Conservation (phyloP, 2,888 invertebrate species). For the Neoitamus cyanurus region DNA sequence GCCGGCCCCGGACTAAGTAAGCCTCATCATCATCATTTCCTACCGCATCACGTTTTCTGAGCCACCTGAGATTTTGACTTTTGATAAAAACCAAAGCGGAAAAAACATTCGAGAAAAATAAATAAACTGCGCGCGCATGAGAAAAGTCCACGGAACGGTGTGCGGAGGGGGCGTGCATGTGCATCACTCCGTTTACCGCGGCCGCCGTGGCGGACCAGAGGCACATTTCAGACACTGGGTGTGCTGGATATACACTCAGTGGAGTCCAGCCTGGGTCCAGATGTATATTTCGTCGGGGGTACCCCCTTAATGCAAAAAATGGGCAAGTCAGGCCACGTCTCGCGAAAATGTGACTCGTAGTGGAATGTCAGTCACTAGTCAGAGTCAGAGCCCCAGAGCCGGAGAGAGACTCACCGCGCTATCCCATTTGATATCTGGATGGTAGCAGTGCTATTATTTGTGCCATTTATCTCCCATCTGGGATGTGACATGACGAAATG, state of each 20-base stretch:
- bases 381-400: neutral
- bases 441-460: conserved; percentile 40
- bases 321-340: conserved; percentile 29
- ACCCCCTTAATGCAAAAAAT: neutral
- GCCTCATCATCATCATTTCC: conserved; percentile 61
- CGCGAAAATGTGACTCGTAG: conserved; percentile 24
- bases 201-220: neutral
- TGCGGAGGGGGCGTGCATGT: neutral
- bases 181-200: neutral
- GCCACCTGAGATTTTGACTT: conserved; percentile 54
- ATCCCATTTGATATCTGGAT: conserved; percentile 30
- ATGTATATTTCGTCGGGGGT: neutral
- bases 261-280: conserved; percentile 40
- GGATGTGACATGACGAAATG: conserved; percentile 47
- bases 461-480: conserved; percentile 42
- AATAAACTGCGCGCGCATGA: conserved; percentile 44
- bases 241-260: neutral
- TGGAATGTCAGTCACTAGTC: conserved; percentile 26
- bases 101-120: conserved; percentile 46
- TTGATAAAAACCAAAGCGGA: conserved; percentile 52
- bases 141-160: conserved; percentile 8
- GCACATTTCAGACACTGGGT: conserved; percentile 15
- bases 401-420: too few relatives aligned
- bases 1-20: conserved; percentile 30
- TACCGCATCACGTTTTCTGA: conserved; percentile 54